Conservation (phyloP, 2,113 vertebrate species). For the Xiphias gladius region DNA sequence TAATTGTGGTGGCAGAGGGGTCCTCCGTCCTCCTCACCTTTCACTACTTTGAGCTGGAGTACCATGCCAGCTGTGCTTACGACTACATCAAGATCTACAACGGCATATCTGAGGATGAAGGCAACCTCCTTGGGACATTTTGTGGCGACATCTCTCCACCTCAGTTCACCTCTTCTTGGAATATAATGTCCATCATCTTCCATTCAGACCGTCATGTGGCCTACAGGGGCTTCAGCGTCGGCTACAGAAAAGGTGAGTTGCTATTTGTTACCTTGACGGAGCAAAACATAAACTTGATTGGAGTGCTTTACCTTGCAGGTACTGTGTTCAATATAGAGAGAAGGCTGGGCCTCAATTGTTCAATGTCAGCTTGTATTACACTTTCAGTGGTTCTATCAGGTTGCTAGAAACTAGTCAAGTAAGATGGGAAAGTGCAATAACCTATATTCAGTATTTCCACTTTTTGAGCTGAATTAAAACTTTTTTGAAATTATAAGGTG, state of each 20-base stretch:
- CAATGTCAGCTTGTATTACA: conserved; percentile 54
- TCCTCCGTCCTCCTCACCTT: conserved; percentile 94
- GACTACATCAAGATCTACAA: conserved; percentile 98
- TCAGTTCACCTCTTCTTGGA: conserved; percentile 94
- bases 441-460: background rate
- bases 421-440: conserved; percentile 1
- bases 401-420: conserved; percentile 19
- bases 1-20: conserved; percentile 95
- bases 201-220: conserved; percentile 95
- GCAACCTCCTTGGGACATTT: conserved; percentile 95
- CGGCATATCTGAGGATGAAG: conserved; percentile 88
- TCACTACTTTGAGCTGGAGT: conserved; percentile 93
- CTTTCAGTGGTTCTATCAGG: conserved; percentile 25
- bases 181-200: conserved; percentile 94
- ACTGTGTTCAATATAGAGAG: conserved; percentile 19
- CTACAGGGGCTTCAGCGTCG: conserved; percentile 89
- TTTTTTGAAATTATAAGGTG: conserved; percentile 80
- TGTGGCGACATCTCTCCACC: conserved; percentile 90
- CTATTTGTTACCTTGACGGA: conserved; percentile 58
- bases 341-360: conserved; percentile 45
- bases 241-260: conserved; percentile 91
- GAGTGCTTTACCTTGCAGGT: conserved; percentile 51
- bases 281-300: conserved; percentile 40
- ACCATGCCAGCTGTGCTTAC: conserved; percentile 89
- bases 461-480: conserved; percentile 14